Percentiles rank a stretch among this genome's conserved stretches.
These are phyloP conservation scores for Smutsia temminckii DNA, from an alignment of 2,797 vertebrate genomes.

Conservation along the genomic window DNA sequence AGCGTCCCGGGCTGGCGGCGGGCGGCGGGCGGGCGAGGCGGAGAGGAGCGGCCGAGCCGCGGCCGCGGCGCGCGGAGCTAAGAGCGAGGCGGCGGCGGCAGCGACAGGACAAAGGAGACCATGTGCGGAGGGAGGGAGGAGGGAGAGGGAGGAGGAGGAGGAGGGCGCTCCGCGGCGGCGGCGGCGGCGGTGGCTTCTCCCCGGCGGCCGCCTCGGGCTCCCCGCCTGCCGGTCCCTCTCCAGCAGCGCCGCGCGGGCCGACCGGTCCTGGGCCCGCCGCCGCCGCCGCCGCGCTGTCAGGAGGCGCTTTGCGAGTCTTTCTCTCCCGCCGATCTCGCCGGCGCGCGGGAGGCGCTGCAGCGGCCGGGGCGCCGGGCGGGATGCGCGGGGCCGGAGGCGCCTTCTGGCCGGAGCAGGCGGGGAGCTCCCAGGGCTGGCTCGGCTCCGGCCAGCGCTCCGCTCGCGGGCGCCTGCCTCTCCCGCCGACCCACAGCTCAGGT, in stretches of 20 bases:
- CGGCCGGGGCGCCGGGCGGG: neutral
- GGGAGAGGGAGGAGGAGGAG: constrained; percentile 70
- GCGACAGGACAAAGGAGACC: constrained; percentile 93
- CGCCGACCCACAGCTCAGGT: constrained; percentile 80
- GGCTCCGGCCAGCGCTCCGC: constrained; percentile 53
- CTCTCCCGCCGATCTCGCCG: neutral
- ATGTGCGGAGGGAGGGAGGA: constrained; percentile 86
- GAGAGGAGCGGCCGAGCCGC: constrained; percentile 67
- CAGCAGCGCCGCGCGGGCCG: constrained; percentile 43
- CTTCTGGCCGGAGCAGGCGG: constrained; percentile 17
- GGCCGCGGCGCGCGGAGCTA: constrained; percentile 72
- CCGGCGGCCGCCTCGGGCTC: constrained; percentile 64
- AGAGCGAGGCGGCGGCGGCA: constrained; percentile 77
- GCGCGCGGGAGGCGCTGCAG: constrained; percentile 29
- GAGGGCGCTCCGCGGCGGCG: constrained; percentile 54
- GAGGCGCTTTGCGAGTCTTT: constrained; percentile 37
- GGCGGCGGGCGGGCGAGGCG: neutral
- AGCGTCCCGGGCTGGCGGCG: constrained; percentile 4
- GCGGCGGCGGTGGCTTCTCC: constrained; percentile 60
- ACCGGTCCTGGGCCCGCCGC: neutral
- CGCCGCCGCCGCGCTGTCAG: neutral
- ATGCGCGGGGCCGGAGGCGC: neutral
- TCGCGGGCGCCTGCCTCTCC: constrained; percentile 69
- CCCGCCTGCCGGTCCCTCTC: constrained; percentile 33
- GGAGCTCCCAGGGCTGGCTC: constrained; percentile 4